phyloP scores from a whole-genome alignment of 92 coral and sea anemone genomes.

The Parazoanthus darwini region DNA sequence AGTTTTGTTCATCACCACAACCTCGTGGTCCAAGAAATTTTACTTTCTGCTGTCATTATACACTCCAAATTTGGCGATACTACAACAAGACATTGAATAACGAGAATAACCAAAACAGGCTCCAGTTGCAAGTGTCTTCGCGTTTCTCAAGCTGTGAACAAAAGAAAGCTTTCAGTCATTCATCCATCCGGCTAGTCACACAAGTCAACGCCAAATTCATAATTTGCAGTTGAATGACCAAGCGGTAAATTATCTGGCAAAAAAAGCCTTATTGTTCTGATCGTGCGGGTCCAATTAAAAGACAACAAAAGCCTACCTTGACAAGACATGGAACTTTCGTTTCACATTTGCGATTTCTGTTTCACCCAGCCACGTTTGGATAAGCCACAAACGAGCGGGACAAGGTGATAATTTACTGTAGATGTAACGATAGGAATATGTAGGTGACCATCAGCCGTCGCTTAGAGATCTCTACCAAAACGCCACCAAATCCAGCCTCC shows the following conservation, averaged over 20 bases:
- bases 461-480: constrained; percentile 23
- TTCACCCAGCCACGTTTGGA: not conserved
- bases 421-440: not conserved
- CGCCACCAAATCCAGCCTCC: constrained; percentile 39
- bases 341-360: not conserved
- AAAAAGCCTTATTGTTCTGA: constrained; percentile 1
- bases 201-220: not conserved
- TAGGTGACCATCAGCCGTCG: not conserved
- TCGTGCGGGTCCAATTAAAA: not conserved
- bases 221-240: constrained; percentile 19
- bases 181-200: constrained; percentile 18
- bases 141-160: constrained; percentile 13
- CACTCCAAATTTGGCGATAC: not conserved
- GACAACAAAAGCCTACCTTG: constrained; percentile 8
- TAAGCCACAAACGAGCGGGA: not conserved
- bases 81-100: not conserved
- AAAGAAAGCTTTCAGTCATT: constrained; percentile 11
- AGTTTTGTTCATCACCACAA: not conserved
- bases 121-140: not conserved
- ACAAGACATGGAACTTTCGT: not conserved
- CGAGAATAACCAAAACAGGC: not conserved
- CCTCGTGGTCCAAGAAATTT: not conserved
- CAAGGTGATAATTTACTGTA: not conserved
- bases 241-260: not conserved
- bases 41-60: not conserved